Base-by-base conservation (phyloP, 2,113 vertebrate species). In the Dicrurus megarhynchus region DNA sequence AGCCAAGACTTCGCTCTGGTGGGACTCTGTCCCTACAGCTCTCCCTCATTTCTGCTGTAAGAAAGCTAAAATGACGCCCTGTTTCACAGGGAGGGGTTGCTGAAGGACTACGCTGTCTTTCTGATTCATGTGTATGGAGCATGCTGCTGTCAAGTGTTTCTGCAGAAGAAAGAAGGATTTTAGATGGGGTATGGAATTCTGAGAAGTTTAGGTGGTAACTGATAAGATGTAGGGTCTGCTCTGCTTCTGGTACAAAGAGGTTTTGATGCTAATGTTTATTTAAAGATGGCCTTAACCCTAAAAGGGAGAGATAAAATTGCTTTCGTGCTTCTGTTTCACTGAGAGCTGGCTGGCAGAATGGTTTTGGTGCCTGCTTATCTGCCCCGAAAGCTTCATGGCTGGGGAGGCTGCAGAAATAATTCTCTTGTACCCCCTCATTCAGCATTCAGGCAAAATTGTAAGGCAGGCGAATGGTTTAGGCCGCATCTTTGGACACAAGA, bases 261-360 rank as follows among this genome's bases (percentile, higher is more conserved):
- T 88, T 88, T 92, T 86, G 73, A 60, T 90, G 73, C 69, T 93
- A 15, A 39, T 77, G 67, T 88, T 91, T 94, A n/a, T 86, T 92
- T 94, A 90, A 90, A 87, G 61, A 70, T 88, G 88, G 37, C 81
- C 74, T 82, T 93, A 77, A 49, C 80, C 80, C 80, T 57, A 37
- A 68, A 74, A 89, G 49, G 28, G 64, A 93, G 59, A 77, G 90
- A 75, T 23, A 83, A 88, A 93, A 82, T 68, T 70, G 53, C 56
- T 92, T 90, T 95, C 39, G 10, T 77, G 46, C 46, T 71, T 94
- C 74, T 59, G 41, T 84, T 56, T 84, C 15, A 6, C 30, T 17
- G 73, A 32, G 46, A 68, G 27, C 69, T 42, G 53, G 23, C 77
- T 52, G 37, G 42, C 68, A 84, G 90, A 73, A 35, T 42, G 35